These are phyloP conservation scores for Lepidocyrtoides sp. DNA, from an alignment of 2,888 invertebrate genomes.

Conservation along the genomic window DNA sequence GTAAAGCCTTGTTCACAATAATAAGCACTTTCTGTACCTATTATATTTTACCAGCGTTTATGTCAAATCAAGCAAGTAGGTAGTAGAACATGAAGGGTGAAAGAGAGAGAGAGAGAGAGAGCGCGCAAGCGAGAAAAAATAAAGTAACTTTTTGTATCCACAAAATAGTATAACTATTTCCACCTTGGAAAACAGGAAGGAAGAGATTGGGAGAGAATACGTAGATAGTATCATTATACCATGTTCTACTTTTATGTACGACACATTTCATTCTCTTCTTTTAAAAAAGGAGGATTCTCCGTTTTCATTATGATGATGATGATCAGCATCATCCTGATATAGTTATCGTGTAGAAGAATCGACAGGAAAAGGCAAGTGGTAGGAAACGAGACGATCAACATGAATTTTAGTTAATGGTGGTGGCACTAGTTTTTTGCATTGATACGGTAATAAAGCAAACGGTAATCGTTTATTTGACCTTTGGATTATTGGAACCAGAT, in stretches of 20 bases:
- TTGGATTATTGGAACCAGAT: conserved; percentile 69
- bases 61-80: conserved; percentile 38
- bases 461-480: conserved; percentile 76
- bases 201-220: conserved; percentile 2
- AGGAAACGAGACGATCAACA: conserved; percentile 16
- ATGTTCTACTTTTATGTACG: not conserved
- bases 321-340: not conserved
- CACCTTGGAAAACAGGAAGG: not conserved
- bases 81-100: no score
- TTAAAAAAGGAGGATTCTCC: not conserved
- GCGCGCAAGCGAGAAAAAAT: not conserved
- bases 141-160: not conserved
- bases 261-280: no score
- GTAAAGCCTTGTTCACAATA: conserved; percentile 51
- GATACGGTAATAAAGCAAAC: conserved; percentile 49
- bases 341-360: not conserved
- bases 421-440: not conserved
- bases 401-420: not conserved
- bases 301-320: conserved; percentile 16
- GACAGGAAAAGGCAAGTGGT: conserved; percentile 1
- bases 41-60: conserved; percentile 3
- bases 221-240: conserved; percentile 17
- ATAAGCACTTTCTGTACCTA: conserved; percentile 55
- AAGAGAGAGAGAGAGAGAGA: no score
- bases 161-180: not conserved